Conservation (phyloP, 2,113 vertebrate genomes). For the Castor canadensis region DNA sequence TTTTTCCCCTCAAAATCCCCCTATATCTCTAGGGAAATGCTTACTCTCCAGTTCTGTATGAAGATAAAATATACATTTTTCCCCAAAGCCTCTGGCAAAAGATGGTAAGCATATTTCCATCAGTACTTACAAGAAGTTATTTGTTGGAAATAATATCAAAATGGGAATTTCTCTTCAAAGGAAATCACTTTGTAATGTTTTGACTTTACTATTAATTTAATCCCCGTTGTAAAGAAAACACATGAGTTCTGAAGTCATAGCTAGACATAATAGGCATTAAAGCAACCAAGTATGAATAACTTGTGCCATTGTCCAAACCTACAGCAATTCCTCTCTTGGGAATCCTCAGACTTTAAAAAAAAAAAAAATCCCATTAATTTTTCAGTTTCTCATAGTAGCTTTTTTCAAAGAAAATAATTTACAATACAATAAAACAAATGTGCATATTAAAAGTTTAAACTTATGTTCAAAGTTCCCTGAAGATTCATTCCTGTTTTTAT, state of each 20-base stretch:
- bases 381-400: not conserved
- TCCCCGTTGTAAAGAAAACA: conserved; percentile 51
- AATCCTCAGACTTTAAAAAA: not conserved
- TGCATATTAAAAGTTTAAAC: conserved; percentile 47
- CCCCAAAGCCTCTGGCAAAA: not conserved
- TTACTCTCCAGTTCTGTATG: not conserved
- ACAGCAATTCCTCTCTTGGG: conserved; percentile 1
- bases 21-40: conserved; percentile 31
- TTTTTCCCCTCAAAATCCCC: not conserved
- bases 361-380: conserved; percentile 37
- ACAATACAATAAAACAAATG: conserved; percentile 18
- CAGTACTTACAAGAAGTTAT: conserved; percentile 46
- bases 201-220: conserved; percentile 48
- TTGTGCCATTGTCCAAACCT: conserved; percentile 44
- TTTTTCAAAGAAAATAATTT: conserved; percentile 47
- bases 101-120: conserved; percentile 44
- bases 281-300: conserved; percentile 45
- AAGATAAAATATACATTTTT: conserved; percentile 15
- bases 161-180: conserved; percentile 55
- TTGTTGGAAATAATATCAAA: conserved; percentile 66
- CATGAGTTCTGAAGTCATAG: conserved; percentile 40
- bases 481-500: not conserved
- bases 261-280: conserved; percentile 29
- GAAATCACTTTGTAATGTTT: conserved; percentile 63
- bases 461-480: not conserved